A percentile compares a stretch with the other conserved stretches of the same genome.
phyloP scores from a whole-genome alignment of 2,797 vertebrate species.

The Apodemus agrarius region DNA sequence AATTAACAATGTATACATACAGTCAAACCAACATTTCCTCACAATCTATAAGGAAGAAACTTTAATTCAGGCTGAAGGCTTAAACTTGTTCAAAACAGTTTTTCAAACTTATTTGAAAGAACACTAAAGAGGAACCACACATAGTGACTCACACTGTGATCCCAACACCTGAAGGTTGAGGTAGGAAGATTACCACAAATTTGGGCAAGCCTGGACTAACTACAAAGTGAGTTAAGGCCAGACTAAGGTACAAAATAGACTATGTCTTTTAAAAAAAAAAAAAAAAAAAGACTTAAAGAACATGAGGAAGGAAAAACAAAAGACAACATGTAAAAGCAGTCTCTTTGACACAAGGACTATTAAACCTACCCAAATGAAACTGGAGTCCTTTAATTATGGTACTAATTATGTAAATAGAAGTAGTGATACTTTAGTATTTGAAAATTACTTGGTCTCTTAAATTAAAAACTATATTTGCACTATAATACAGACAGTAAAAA shows the following conservation, averaged over 20 bases:
- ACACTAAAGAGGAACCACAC: background rate
- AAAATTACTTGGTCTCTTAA: slow-evolving; percentile 63
- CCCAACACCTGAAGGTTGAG: background rate
- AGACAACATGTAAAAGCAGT: background rate
- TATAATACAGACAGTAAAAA: slow-evolving; percentile 41
- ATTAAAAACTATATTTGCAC: slow-evolving; percentile 62
- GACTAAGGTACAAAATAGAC: background rate
- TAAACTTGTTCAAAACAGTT: slow-evolving; percentile 60
- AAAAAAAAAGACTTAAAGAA: background rate
- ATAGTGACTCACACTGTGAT: background rate
- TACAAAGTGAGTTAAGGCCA: background rate
- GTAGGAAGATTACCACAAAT: background rate
- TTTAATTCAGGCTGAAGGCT: slow-evolving; percentile 27
- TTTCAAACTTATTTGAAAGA: slow-evolving; percentile 55
- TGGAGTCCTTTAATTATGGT: slow-evolving; percentile 9
- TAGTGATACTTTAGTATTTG: slow-evolving; percentile 35
- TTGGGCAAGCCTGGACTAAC: background rate
- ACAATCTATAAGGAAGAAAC: slow-evolving; percentile 43
- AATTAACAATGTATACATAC: slow-evolving; percentile 53
- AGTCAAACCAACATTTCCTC: slow-evolving; percentile 55
- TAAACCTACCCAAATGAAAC: slow-evolving; percentile 35
- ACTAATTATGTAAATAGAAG: slow-evolving; percentile 48
- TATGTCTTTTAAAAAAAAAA: background rate
- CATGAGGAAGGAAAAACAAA: too few species aligned
- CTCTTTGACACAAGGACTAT: slow-evolving; percentile 29